Evolutionary conservation across 2,888 invertebrate species (phyloP).

Genomic region (Polymixis lichenea): DNA sequence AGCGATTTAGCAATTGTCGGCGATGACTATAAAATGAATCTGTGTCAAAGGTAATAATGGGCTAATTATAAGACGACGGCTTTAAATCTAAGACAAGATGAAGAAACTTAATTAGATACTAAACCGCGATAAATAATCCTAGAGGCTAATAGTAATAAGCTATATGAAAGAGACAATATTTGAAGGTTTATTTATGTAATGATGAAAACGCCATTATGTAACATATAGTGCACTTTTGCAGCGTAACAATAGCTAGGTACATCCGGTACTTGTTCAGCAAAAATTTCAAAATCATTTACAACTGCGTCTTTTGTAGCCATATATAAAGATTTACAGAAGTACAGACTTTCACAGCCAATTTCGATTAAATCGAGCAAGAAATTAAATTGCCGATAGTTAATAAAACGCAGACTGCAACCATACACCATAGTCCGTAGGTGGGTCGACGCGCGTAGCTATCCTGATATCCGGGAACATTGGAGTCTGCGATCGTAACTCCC

Average conservation of each 20-base stretch:
- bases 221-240: constrained; percentile 29
- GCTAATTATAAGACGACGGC: constrained; percentile 27
- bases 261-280: constrained; percentile 32
- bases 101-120: constrained; percentile 6
- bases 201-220: constrained; percentile 20
- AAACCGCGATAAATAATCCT: not conserved
- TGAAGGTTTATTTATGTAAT: not conserved
- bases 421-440: constrained; percentile 68
- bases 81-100: constrained; percentile 1
- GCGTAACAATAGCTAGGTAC: constrained; percentile 24
- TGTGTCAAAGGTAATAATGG: constrained; percentile 65
- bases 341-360: constrained; percentile 21
- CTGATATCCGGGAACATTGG: constrained; percentile 70
- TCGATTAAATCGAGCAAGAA: constrained; percentile 50
- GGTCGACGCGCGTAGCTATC: constrained; percentile 60
- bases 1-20: constrained; percentile 77
- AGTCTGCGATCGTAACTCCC: constrained; percentile 70
- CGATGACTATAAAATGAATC: constrained; percentile 68
- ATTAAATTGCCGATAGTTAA: constrained; percentile 58
- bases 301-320: constrained; percentile 5
- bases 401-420: constrained; percentile 67
- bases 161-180: constrained; percentile 9
- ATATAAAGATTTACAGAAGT: constrained; percentile 22
- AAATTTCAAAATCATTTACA: constrained; percentile 46
- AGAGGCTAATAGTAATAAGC: constrained; percentile 8